Conservation (phyloP, 2,113 vertebrate species). For the Ahaetulla prasina region DNA sequence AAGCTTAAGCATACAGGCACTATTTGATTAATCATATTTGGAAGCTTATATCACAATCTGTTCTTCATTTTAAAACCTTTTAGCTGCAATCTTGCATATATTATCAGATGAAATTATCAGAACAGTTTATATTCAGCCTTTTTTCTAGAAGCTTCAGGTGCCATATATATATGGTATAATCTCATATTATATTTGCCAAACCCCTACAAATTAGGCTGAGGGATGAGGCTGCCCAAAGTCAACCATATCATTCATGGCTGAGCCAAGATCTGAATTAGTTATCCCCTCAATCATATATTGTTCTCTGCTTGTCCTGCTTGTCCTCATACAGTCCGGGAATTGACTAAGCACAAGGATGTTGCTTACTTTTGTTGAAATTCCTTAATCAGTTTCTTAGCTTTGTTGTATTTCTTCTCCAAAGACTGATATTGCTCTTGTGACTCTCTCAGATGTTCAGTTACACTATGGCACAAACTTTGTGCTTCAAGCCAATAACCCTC, state of each 20-base stretch:
- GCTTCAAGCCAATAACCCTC: constrained; percentile 99
- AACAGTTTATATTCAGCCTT: background rate
- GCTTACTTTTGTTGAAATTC: constrained; percentile 98
- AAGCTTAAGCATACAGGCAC: background rate
- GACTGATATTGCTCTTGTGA: constrained; percentile 94
- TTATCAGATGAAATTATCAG: background rate
- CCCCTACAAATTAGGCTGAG: background rate
- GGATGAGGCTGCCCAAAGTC: background rate
- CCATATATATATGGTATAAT: too few relatives aligned
- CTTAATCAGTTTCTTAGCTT: constrained; percentile 98
- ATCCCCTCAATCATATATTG: background rate
- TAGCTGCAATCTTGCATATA: background rate
- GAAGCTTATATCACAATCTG: background rate
- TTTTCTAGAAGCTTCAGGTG: background rate
- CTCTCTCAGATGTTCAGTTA: constrained; percentile 97
- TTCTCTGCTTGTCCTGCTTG: background rate
- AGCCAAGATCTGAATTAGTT: background rate
- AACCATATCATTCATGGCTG: background rate
- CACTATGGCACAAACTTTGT: constrained; percentile 92
- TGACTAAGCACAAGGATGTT: background rate
- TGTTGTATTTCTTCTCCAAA: constrained; percentile 98
- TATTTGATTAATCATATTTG: background rate
- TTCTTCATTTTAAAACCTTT: background rate
- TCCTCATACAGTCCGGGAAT: background rate
- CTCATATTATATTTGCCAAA: too few relatives aligned